phyloP scores from a whole-genome alignment of 1,140 invertebrate species.

The Homalodisca vitripennis region DNA sequence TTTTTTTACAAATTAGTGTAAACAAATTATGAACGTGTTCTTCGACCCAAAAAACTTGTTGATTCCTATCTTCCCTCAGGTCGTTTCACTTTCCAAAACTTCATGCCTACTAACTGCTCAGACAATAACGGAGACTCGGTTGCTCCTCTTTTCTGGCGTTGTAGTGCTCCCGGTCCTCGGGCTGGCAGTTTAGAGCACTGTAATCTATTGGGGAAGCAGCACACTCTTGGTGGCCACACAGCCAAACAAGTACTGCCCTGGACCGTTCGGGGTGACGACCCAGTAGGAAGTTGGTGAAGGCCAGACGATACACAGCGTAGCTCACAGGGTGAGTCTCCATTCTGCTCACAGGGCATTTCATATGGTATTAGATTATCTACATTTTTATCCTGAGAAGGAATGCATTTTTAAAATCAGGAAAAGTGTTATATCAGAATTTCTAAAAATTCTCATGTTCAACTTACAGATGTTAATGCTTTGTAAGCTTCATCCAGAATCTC shows the following conservation, averaged over 20 bases:
- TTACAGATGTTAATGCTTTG: conserved; percentile 67
- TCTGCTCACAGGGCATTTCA: too few species aligned
- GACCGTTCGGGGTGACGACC: conserved; percentile 68
- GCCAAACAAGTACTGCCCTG: conserved; percentile 67
- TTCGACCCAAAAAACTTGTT: too few species aligned
- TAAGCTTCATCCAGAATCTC: conserved; percentile 64
- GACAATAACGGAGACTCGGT: conserved; percentile 68
- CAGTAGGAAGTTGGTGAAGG: conserved; percentile 69
- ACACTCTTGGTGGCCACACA: conserved; percentile 56
- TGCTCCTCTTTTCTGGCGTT: conserved; percentile 62
- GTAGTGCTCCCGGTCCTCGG: conserved; percentile 66
- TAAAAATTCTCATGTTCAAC: too few species aligned
- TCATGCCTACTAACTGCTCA: too few species aligned
- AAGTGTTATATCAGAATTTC: too few species aligned
- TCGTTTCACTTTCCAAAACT: neutral
- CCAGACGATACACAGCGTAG: conserved; percentile 62
- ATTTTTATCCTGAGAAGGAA: too few species aligned
- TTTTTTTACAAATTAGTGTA: too few species aligned
- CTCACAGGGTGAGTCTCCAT: conserved; percentile 61
- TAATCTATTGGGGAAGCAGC: conserved; percentile 69
- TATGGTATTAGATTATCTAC: too few species aligned
- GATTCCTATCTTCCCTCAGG: too few species aligned
- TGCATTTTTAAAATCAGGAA: too few species aligned
- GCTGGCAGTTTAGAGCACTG: conserved; percentile 66
- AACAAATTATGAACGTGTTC: too few species aligned